Evolutionary conservation across 2,113 vertebrate genomes (phyloP), one percentile per base, ranked within the genome.

Genomic region (Nothoprocta perdicaria): DNA sequence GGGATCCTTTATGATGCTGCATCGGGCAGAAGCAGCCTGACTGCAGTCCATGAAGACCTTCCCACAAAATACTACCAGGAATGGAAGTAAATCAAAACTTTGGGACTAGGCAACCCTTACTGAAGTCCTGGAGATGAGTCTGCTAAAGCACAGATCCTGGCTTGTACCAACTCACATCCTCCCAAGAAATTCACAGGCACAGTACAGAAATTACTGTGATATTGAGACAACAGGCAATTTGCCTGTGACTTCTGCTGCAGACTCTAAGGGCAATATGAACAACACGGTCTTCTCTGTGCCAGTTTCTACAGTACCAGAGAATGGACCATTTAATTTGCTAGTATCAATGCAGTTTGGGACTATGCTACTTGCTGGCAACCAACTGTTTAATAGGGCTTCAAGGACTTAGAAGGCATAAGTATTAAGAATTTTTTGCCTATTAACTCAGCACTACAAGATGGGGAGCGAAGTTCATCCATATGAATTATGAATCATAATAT

Each of bases 221-320:
- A 14, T 15, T 29, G 52, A 55, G 27, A 55, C 52, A 55, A 55
- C 52, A 55, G 52, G 27, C 52, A 29, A 26, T 53, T 27, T 27
- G 52, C 26, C 15, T 55, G 52, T 29, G 27, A 14, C 52, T 69
- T 84, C 27, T 73, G 87, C 55, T 45, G 9, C 10, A 66, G 4
- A 33, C n/a, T n/a, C 40, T 3, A 74, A 41, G 18, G 76, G 61
- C 6, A 80, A 33, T 6, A 58, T 50, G 31, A 77, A 16, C 0
- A 0, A 16, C 0, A 0, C 13, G 48, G 8, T 15, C 50, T 80
- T 65, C 40, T 76, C n/a, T 18, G 14, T 29, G 27, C 26, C 52
- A 29, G 15, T 73, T 8, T 24, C 17, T 33, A 62, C 41, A 41
- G 19, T 1, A 0, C 31, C 21, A 1, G 1, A 86, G 41, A n/a